A percentile compares a stretch with the other conserved stretches of the same genome.
These are phyloP conservation scores for Cebidichthys violaceus DNA, from an alignment of 2,113 vertebrate species.

Conservation along the genomic window DNA sequence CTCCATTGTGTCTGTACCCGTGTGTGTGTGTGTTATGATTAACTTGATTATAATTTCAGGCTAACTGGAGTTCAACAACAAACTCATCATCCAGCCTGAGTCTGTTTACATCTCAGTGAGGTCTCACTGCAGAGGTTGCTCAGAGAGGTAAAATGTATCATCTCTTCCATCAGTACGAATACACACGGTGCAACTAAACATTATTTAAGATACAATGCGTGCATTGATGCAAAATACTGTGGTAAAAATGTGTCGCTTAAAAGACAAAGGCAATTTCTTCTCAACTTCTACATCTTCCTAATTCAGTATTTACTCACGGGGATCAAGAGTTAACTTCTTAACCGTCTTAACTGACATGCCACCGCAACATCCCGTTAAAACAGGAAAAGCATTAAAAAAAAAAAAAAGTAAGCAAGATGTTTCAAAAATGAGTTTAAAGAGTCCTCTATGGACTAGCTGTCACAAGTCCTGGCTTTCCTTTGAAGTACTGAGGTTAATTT, in stretches of 20 bases:
- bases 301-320: neutral
- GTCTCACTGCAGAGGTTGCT: neutral
- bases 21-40: neutral
- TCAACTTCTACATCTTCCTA: too few relatives aligned
- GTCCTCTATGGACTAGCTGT: neutral
- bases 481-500: neutral
- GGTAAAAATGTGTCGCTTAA: neutral
- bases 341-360: neutral
- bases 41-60: neutral
- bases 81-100: neutral
- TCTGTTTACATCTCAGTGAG: slow-evolving; percentile 24
- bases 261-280: neutral
- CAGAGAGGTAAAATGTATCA: slow-evolving; percentile 30
- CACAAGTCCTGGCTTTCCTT: neutral
- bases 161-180: slow-evolving; percentile 15
- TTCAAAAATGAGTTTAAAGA: slow-evolving; percentile 1
- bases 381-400: neutral
- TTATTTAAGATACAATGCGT: neutral
- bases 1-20: slow-evolving; percentile 9
- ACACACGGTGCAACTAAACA: neutral
- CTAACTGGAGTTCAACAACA: slow-evolving; percentile 7
- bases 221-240: neutral
- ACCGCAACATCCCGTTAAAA: slow-evolving; percentile 16
- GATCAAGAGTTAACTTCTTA: neutral
- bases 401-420: slow-evolving; percentile 14